A percentile compares a stretch with the other conserved stretches of the same genome.
phyloP scores from a whole-genome alignment of 1,140 invertebrate genomes.

The Phortica variegata region DNA sequence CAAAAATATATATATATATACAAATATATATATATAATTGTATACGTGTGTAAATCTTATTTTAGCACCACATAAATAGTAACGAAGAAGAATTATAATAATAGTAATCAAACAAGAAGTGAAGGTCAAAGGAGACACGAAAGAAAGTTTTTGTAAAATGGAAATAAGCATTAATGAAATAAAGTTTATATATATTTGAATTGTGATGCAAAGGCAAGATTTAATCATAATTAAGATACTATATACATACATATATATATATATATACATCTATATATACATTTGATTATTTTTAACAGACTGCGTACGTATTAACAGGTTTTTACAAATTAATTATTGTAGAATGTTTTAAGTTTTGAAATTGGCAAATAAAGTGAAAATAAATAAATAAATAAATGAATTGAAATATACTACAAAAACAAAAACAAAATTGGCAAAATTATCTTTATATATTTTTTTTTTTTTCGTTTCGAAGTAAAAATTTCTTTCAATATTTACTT shows the following conservation, averaged over 20 bases:
- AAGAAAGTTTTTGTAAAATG: slow-evolving; percentile 22
- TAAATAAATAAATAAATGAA: slow-evolving; percentile 45
- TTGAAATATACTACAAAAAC: slow-evolving; percentile 27
- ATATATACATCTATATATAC: slow-evolving; percentile 1
- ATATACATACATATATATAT: slow-evolving; percentile 41
- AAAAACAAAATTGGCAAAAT: background rate
- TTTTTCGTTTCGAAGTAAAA: too few species aligned
- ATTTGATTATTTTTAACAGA: slow-evolving; percentile 50
- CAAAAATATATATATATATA: slow-evolving; percentile 12
- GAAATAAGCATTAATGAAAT: slow-evolving; percentile 12
- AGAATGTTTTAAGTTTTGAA: slow-evolving; percentile 55
- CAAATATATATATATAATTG: slow-evolving; percentile 25
- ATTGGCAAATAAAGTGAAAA: slow-evolving; percentile 55
- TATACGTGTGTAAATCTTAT: slow-evolving; percentile 43
- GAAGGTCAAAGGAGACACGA: slow-evolving; percentile 42
- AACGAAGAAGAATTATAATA: slow-evolving; percentile 14
- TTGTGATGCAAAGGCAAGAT: slow-evolving; percentile 55
- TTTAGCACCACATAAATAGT: slow-evolving; percentile 10
- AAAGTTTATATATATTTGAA: slow-evolving; percentile 42
- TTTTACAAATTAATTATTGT: slow-evolving; percentile 50
- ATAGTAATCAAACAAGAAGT: slow-evolving; percentile 14
- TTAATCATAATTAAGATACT: slow-evolving; percentile 47
- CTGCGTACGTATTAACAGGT: slow-evolving; percentile 54
- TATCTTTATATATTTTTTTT: too few species aligned
- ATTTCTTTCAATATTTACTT: too few species aligned